Evolutionary conservation across 2,888 invertebrate genomes (phyloP).

Genomic region (Hedya salicella): DNA sequence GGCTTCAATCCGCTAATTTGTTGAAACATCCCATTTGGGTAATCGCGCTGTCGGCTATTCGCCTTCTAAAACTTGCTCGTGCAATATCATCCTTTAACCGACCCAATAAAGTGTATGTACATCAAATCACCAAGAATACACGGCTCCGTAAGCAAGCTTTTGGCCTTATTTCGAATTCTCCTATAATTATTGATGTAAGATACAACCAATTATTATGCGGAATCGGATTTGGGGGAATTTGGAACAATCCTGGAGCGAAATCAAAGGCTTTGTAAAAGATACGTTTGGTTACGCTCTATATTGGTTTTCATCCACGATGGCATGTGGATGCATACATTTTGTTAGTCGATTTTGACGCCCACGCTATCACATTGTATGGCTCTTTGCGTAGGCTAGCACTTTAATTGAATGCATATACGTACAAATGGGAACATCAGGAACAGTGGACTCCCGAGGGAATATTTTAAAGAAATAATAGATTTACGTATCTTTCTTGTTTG

Average conservation of each 20-base stretch:
- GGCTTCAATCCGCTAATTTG: constrained; percentile 42
- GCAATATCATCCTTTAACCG: not conserved
- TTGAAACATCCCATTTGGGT: constrained; percentile 41
- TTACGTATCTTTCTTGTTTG: too few species aligned
- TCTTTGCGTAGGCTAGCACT: not conserved
- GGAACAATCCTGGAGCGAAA: too few species aligned
- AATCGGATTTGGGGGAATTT: constrained; percentile 5
- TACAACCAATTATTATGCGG: constrained; percentile 16
- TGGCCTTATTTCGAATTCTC: not conserved
- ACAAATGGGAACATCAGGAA: too few species aligned
- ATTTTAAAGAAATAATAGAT: too few species aligned
- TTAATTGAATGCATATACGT: not conserved
- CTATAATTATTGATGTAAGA: not conserved
- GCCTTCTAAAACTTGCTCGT: not conserved
- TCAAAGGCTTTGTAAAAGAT: constrained; percentile 2
- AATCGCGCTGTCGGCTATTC: not conserved
- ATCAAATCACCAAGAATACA: not conserved
- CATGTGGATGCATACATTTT: constrained; percentile 5
- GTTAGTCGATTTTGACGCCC: constrained; percentile 4
- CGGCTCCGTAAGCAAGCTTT: not conserved
- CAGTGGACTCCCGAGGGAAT: too few species aligned
- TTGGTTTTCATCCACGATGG: not conserved
- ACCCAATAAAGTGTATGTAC: not conserved
- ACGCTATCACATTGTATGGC: not conserved
- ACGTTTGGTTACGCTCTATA: not conserved